Percentiles rank a stretch among this genome's conserved stretches.
phyloP scores from a whole-genome alignment of 1,140 invertebrate species.

The Zaprionus kolodkinae region DNA sequence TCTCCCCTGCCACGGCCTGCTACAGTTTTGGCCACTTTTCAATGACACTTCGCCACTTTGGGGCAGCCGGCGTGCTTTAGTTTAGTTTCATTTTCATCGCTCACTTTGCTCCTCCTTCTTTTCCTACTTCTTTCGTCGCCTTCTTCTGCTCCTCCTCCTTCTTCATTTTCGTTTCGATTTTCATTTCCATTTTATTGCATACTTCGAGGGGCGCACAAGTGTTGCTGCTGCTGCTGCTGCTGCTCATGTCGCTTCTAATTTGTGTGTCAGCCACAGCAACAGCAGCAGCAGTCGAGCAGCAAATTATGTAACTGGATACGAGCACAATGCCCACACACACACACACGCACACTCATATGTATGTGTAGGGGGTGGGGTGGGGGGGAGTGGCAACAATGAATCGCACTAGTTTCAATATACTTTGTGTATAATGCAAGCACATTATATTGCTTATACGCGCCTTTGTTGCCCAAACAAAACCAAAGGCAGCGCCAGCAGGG shows the following conservation, averaged over 20 bases:
- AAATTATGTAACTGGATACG: conserved; percentile 80
- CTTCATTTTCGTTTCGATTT: conserved; percentile 28
- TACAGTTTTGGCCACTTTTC: conserved; percentile 24
- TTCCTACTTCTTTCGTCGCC: background rate
- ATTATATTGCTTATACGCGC: conserved; percentile 62
- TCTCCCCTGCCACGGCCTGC: no score
- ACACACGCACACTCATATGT: conserved; percentile 43
- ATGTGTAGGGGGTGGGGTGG: background rate
- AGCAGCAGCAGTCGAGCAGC: conserved; percentile 71
- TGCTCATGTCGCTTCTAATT: conserved; percentile 61
- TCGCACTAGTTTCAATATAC: conserved; percentile 25
- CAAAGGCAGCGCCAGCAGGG: background rate
- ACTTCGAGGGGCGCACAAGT: conserved; percentile 73
- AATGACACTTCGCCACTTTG: conserved; percentile 34
- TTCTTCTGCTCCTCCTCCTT: background rate
- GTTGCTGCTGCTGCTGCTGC: conserved; percentile 45
- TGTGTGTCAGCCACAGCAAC: conserved; percentile 67
- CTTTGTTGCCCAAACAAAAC: conserved; percentile 70
- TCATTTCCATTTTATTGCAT: conserved; percentile 69
- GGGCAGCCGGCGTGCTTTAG: conserved; percentile 57
- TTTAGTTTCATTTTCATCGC: conserved; percentile 29
- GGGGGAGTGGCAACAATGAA: conserved; percentile 22
- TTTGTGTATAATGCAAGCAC: conserved; percentile 61
- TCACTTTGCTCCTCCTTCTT: background rate
- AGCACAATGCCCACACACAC: conserved; percentile 60